Percentiles rank a stretch among this genome's conserved stretches.
phyloP scores from a whole-genome alignment of 1,140 invertebrate genomes.

The Aphis craccivora region DNA sequence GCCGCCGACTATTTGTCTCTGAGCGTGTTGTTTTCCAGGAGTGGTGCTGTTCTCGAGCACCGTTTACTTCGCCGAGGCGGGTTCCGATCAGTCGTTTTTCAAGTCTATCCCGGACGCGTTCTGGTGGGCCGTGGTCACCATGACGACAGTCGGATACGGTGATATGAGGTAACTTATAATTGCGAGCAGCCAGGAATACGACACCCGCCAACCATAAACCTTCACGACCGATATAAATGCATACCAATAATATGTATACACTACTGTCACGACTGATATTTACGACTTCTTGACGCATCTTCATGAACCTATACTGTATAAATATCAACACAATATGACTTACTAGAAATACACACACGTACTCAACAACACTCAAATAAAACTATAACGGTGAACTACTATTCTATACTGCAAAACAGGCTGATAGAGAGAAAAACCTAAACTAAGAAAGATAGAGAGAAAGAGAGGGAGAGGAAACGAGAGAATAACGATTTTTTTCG shows the following conservation, averaged over 20 bases:
- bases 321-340: neutral
- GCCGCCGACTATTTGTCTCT: slow-evolving; percentile 37
- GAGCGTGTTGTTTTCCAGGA: slow-evolving; percentile 74
- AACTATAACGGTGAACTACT: slow-evolving; percentile 18
- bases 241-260: slow-evolving; percentile 10
- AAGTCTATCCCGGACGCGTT: slow-evolving; percentile 98
- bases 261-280: neutral
- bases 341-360: neutral
- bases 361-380: neutral
- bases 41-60: slow-evolving; percentile 99
- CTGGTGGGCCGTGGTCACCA: slow-evolving; percentile 99
- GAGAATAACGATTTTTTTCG: neutral
- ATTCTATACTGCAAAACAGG: neutral
- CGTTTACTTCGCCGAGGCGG: slow-evolving; percentile 98
- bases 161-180: slow-evolving; percentile 86
- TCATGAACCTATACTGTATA: neutral
- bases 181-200: slow-evolving; percentile 60
- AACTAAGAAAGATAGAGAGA: neutral
- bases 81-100: slow-evolving; percentile 97
- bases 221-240: neutral
- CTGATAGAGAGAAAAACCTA: neutral
- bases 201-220: slow-evolving; percentile 46
- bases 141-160: slow-evolving; percentile 98
- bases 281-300: neutral
- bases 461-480: neutral